Evolutionary conservation across 2,113 vertebrate species (phyloP).

Genomic region (Lasiurus borealis): DNA sequence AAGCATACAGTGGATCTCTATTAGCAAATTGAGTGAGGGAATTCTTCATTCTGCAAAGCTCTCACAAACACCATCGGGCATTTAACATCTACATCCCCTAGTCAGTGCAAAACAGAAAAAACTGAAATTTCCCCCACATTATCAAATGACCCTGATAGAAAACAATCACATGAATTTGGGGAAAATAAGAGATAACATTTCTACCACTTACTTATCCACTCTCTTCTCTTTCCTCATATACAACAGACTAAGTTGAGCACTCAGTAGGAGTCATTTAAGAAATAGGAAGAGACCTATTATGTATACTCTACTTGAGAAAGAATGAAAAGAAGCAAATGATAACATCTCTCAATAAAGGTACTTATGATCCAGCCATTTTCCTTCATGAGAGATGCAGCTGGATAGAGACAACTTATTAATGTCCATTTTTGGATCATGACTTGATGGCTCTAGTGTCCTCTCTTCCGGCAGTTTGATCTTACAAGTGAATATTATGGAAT

Average conservation of each 20-base stretch:
- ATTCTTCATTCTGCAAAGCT: background rate
- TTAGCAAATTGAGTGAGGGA: background rate
- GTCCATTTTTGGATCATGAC: background rate
- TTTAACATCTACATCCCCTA: background rate
- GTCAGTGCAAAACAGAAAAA: background rate
- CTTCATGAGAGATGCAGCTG: background rate
- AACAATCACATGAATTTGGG: background rate
- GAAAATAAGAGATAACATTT: background rate
- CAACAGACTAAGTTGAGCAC: background rate
- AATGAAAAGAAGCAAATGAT: background rate
- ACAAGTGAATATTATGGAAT: background rate
- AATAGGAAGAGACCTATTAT: background rate
- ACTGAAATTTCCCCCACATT: background rate
- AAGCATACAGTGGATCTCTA: background rate
- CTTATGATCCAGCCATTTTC: background rate
- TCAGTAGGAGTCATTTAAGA: background rate
- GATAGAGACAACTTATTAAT: background rate
- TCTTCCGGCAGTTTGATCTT: background rate
- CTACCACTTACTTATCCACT: background rate
- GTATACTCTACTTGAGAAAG: background rate
- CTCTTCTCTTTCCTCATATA: background rate
- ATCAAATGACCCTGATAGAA: background rate
- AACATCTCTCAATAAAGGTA: background rate
- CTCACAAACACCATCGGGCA: background rate
- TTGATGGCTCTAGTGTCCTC: background rate